Evolutionary conservation across 2,888 invertebrate genomes (phyloP), one percentile per base, ranked within the genome.

Genomic region (Cheilosia scutellata): DNA sequence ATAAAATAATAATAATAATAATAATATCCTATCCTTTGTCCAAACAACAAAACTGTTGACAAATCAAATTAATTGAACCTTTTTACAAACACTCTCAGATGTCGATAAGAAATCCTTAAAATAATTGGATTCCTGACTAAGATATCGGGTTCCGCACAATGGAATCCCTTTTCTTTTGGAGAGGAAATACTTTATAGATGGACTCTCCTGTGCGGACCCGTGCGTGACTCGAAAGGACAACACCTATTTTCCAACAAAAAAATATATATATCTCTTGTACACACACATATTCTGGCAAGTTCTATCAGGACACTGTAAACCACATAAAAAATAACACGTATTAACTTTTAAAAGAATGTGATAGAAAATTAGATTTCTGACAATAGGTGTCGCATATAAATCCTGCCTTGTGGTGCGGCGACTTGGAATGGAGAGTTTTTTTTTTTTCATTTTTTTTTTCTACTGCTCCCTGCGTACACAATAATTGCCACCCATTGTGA

Each of bases 341-440:
- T 80, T 86, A 80, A 86, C 86, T 86, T 80, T 84, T 79, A 84
- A 79, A 84, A 84, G 84, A 84, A 84, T 86, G 80, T 76, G 86
- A 86, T 86, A 86, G 86, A 76, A 82, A 86, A 86, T 86, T 86
- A 86, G 86, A 86, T 86, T 86, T 76, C 86, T 77, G 86, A 82
- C 86, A 86, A 71, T 86, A 86, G 86, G 86, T 86, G 86, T 80
- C 82, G 80, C 80, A 76, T 86, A 82, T 86, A 82, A 86, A 86
- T 86, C 84, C 79, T 63, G n/a, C 20, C 11, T 6, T 53, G 6
- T 16, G 25, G n/a, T 55, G 27, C 20, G 20, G 20, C 20, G 44
- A n/a, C 29, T 16, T 33, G 49, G 29, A 20, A 29, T 37, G 29
- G n/a, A 6, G 16, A 25, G 47, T n/a, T 53, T 29, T 13, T 11